Evolutionary conservation across 2,113 vertebrate species (phyloP).

Genomic region (Psittacula cyanocephala): DNA sequence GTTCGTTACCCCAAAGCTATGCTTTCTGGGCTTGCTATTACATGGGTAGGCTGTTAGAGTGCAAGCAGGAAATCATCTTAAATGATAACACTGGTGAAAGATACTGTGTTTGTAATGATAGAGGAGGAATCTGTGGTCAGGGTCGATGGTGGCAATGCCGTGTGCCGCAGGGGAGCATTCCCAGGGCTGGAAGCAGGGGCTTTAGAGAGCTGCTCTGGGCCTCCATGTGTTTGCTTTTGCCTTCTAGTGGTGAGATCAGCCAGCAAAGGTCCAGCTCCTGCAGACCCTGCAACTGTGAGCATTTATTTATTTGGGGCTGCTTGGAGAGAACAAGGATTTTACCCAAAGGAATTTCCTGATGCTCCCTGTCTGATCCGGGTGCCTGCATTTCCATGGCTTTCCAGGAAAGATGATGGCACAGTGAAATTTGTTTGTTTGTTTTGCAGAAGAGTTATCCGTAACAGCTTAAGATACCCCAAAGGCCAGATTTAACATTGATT

Average conservation of each 20-base stretch:
- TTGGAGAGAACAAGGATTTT: not conserved
- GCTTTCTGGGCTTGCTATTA: not conserved
- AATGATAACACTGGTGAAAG: not conserved
- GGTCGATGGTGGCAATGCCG: fast-evolving
- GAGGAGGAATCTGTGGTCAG: not conserved
- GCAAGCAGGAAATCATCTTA: not conserved
- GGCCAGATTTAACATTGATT: not conserved
- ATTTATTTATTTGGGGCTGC: not conserved
- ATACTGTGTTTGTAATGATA: fast-evolving
- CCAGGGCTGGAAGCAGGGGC: not conserved
- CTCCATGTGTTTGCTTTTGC: not conserved
- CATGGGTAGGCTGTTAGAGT: not conserved
- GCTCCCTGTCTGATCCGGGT: not conserved
- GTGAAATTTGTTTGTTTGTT: not conserved
- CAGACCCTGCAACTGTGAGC: fast-evolving
- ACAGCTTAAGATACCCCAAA: not conserved
- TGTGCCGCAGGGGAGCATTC: not conserved
- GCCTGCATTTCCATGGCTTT: not conserved
- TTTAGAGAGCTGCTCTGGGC: not conserved
- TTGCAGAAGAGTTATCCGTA: not conserved
- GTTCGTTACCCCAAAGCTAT: not conserved
- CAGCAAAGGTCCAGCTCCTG: fast-evolving
- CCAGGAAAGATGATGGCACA: not conserved
- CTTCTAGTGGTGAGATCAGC: fast-evolving
- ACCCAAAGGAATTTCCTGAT: not conserved